Evolutionary conservation across 2,888 invertebrate genomes (phyloP), one percentile per base, ranked within the genome.

Genomic region (Aleiodes leptofemur): DNA sequence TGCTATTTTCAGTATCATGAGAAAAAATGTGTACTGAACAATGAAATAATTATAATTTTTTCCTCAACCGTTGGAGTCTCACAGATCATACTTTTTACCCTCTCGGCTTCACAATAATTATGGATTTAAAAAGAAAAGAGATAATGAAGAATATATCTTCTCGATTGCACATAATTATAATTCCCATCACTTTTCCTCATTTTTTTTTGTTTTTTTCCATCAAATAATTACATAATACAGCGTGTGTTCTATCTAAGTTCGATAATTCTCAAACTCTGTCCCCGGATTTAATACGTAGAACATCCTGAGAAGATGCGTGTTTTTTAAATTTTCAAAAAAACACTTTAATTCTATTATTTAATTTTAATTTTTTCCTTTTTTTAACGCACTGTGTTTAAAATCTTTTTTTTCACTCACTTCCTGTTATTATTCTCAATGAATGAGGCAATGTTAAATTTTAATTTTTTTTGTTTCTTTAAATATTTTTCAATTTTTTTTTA

Each of bases 261-360:
- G 11, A 57, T 23, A 57, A 13, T n/a, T 34, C 59, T 34, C 14
- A 34, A 48, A 48, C 64, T 64, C 48, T 68, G 51, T 68, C 68
- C 50, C 50, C 50, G 11, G 50, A 66, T n/a, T 50, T 13, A 66
- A 66, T 23, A 61, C 64, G 13, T 53, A 55, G 43, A 70, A 43
- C 43, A 48, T 70, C 74, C 66, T 66, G 74, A 74, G 64, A 74
- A 64, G 64, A 74, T 64, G 64, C 70, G 70, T 55, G 66, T 29
- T 64, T 69, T 69, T 71, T 31, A 31, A 57, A 48, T 68, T 57
- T 57, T 4, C 7, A 5, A 56, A 38, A 74, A 71, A 48, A 56
- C 70, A 71, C 74, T 71, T 51, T 8, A 57, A 29, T 14, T 55
- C 23, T 71, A 61, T 64, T 38, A 68, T 51, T 72, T 61, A 66